Base-by-base conservation (phyloP, 2,797 vertebrate species). In the Thalassophryne amazonica region DNA sequence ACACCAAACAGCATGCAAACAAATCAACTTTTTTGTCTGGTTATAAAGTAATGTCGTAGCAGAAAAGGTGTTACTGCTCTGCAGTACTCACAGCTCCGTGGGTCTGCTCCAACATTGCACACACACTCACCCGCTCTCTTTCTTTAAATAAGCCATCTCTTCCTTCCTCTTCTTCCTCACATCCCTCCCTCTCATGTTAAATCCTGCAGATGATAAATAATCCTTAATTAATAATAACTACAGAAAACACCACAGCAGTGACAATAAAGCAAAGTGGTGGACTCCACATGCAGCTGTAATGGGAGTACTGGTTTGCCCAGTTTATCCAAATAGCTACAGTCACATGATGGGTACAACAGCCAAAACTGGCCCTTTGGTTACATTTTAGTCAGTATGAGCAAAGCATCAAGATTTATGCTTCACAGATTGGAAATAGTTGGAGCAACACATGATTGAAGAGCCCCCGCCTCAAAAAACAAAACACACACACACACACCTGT, bases 91-190 rank as follows among this genome's bases (percentile, higher is more conserved):
- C 66, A 31, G 45, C 22, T 66, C 57, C 12, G 20, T 8, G 13
- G 4, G 3, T 56, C n/a, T 57, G 1, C 29, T 16, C 9, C 29
- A 31, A 23, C n/a, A n/a, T n/a, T 2, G 12, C 5, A 38, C n/a
- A 38, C 30, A 7, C 10, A 45, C 18, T 13, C 1, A 36, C 10
- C 4, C 31, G n/a, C 28, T 23, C 6, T 18, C 5, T 58, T 19
- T 23, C 40, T 70, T 69, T 84, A 64, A 77, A 78, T 48, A 66
- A 38, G n/a, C n/a, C 7, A 30, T 18, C 1, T 48, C 24, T 51
- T 59, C 33, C 64, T 78, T 71, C 69, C 61, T 70, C 47, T 62
- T 64, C 3, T 7, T 21, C 4, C 23, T 0, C 8, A 42, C 21
- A 23, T 14, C 58, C 54, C 71, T 40, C 52, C 38, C 36, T 32